Percentiles rank a stretch among this genome's conserved stretches.
Conservation (phyloP, 2,888 invertebrate species). For the Drosophila flavopinicola region DNA sequence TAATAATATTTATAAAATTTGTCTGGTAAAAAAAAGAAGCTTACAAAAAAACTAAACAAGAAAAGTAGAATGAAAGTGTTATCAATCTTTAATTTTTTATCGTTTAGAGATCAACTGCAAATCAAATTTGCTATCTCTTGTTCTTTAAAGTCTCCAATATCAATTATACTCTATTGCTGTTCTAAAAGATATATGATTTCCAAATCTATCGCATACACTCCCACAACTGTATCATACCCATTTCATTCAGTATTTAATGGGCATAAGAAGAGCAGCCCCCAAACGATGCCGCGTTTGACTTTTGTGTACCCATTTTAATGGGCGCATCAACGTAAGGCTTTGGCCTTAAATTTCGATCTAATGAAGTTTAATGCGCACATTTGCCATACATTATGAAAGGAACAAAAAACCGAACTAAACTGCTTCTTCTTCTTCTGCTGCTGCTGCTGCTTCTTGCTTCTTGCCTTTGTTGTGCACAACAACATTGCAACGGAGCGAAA, state of each 20-base stretch:
- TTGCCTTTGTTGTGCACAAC: slow-evolving; percentile 60
- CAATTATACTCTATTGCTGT: too few relatives aligned
- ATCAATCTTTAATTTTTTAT: too few relatives aligned
- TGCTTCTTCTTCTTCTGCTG: slow-evolving; percentile 13
- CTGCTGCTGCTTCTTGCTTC: slow-evolving; percentile 24
- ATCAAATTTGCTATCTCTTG: too few relatives aligned
- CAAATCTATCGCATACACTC: background rate
- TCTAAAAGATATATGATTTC: too few relatives aligned
- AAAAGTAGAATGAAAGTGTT: too few relatives aligned
- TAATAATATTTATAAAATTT: too few relatives aligned
- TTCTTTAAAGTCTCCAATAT: too few relatives aligned
- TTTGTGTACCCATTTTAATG: slow-evolving; percentile 67
- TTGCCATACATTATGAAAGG: slow-evolving; percentile 74
- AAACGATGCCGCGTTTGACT: slow-evolving; percentile 49
- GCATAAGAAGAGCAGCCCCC: slow-evolving; percentile 15
- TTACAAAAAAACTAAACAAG: too few relatives aligned
- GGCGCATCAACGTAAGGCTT: slow-evolving; percentile 67
- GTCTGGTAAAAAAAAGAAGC: too few relatives aligned
- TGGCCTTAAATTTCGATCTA: slow-evolving; percentile 76
- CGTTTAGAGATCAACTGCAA: too few relatives aligned
- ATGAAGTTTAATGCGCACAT: slow-evolving; percentile 78
- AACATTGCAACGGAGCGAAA: slow-evolving; percentile 50
- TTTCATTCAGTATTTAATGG: background rate
- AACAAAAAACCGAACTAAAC: slow-evolving; percentile 38
- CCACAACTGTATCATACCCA: slow-evolving; percentile 6